phyloP scores from a whole-genome alignment of 2,797 vertebrate species.

The Phoxinus dragarum region DNA sequence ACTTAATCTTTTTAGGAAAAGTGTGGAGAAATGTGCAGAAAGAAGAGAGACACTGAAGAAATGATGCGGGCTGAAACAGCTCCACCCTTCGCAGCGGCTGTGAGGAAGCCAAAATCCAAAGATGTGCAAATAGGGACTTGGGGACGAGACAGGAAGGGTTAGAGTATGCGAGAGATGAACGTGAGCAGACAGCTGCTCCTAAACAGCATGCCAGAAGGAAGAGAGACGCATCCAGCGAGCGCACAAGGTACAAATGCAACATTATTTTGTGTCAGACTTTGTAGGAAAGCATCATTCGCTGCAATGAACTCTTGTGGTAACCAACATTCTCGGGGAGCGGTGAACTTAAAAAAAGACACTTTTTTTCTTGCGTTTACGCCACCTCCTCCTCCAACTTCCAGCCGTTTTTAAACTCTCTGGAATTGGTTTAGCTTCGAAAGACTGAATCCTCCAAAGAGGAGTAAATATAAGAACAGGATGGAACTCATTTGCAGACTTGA shows the following conservation, averaged over 20 bases:
- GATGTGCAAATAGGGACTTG: constrained; percentile 71
- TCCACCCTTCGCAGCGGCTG: constrained; percentile 68
- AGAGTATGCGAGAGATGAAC: constrained; percentile 64
- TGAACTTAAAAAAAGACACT: constrained; percentile 67
- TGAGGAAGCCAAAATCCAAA: constrained; percentile 77
- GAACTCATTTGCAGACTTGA: constrained; percentile 71
- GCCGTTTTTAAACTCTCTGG: constrained; percentile 58
- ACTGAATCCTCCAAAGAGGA: constrained; percentile 66
- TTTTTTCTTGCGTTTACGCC: constrained; percentile 52
- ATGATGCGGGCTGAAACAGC: constrained; percentile 66
- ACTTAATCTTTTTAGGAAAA: constrained; percentile 58
- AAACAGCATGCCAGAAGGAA: constrained; percentile 73
- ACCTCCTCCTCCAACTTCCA: constrained; percentile 49
- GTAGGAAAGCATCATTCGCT: constrained; percentile 74
- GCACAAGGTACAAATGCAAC: constrained; percentile 68
- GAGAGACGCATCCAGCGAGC: constrained; percentile 53
- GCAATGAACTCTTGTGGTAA: constrained; percentile 71
- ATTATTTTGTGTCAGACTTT: constrained; percentile 79
- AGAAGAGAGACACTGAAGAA: constrained; percentile 53
- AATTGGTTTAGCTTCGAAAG: constrained; percentile 69
- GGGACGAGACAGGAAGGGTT: constrained; percentile 70
- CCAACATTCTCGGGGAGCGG: constrained; percentile 68
- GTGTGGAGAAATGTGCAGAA: constrained; percentile 56
- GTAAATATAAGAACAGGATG: constrained; percentile 70
- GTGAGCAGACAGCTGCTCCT: constrained; percentile 77